Percentiles rank a stretch among this genome's conserved stretches.
These are phyloP conservation scores for Urocyon cinereoargenteus DNA, from an alignment of 2,797 vertebrate genomes.

Conservation along the genomic window DNA sequence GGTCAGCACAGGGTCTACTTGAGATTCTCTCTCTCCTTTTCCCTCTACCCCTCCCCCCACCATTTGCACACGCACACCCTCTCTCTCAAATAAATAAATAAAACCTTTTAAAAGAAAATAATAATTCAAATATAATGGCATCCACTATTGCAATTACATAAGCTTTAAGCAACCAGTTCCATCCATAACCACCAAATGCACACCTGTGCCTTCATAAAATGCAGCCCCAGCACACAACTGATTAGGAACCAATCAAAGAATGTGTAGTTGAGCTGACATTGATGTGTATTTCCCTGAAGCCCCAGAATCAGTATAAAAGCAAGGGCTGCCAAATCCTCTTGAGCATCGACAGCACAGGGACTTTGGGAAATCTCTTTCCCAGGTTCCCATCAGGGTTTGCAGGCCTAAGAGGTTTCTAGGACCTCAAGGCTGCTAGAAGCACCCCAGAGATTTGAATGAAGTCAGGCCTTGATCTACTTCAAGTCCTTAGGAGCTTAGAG, in stretches of 20 bases:
- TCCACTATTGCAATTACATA: not conserved
- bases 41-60: not conserved
- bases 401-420: not conserved
- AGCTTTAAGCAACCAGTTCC: not conserved
- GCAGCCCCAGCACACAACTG: not conserved
- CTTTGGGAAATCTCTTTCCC: not conserved
- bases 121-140: not conserved
- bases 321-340: too few species aligned
- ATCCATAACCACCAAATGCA: not conserved
- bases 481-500: not conserved
- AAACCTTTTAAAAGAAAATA: not conserved
- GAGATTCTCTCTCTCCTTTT: not conserved
- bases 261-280: not conserved
- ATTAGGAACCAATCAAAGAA: not conserved
- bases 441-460: not conserved
- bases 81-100: not conserved
- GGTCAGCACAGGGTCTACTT: not conserved
- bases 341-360: rapidly evolving
- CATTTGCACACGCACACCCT: not conserved
- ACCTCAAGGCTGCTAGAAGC: not conserved
- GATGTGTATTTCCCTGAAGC: not conserved
- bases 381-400: not conserved
- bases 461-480: not conserved
- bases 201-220: not conserved
- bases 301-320: not conserved